Conservation (phyloP, 2,888 invertebrate genomes). For the Cheilosia soror region DNA sequence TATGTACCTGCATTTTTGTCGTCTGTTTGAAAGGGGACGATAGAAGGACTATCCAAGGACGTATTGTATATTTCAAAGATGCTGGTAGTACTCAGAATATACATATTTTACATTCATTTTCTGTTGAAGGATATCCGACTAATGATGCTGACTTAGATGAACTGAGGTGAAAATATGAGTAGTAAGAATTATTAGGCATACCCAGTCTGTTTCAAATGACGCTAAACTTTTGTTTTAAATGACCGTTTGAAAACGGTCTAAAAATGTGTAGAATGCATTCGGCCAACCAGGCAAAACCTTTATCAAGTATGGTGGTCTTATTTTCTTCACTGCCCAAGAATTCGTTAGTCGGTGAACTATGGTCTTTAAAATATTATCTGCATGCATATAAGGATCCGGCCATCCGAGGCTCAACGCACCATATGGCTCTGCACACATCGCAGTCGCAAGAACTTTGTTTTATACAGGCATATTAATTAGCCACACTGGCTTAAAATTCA, state of each 20-base stretch:
- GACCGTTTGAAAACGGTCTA: too few species aligned
- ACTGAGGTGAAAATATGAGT: too few species aligned
- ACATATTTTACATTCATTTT: slow-evolving; percentile 24
- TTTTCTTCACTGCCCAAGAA: background rate
- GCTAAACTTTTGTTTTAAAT: too few species aligned
- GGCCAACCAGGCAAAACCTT: background rate
- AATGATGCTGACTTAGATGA: too few species aligned
- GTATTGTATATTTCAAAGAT: too few species aligned
- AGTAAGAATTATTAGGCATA: too few species aligned
- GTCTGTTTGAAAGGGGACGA: too few species aligned
- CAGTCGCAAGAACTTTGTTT: background rate
- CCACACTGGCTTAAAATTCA: slow-evolving; percentile 27
- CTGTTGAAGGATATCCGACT: slow-evolving; percentile 6
- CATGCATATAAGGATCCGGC: background rate
- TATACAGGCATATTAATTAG: slow-evolving; percentile 59
- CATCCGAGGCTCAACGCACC: slow-evolving; percentile 5
- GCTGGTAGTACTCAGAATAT: slow-evolving; percentile 48
- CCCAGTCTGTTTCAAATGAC: too few species aligned
- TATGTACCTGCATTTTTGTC: slow-evolving; percentile 48
- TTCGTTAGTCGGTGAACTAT: slow-evolving; percentile 13
- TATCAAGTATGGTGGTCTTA: background rate
- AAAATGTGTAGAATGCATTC: background rate
- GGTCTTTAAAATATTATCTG: background rate
- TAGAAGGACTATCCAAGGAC: too few species aligned
- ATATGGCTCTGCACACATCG: slow-evolving; percentile 36